A percentile compares a stretch with the other conserved stretches of the same genome.
phyloP scores from a whole-genome alignment of 1,140 invertebrate species.

The Drosophila kohkoa region DNA sequence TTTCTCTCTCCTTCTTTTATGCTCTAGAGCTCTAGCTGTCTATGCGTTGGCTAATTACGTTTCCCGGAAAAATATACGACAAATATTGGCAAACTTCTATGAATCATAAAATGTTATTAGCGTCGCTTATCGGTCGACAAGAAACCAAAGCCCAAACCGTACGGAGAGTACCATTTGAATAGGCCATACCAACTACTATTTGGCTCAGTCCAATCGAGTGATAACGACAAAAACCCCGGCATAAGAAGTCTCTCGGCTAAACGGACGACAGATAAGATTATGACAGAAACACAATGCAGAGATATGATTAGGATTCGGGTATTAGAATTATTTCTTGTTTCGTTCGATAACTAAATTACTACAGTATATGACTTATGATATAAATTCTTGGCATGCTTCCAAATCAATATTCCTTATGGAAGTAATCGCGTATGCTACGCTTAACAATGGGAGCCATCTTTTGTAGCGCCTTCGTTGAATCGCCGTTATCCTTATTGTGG shows the following conservation, averaged over 20 bases:
- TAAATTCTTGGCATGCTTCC: conserved; percentile 50
- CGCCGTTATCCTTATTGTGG: conserved; percentile 64
- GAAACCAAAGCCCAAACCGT: conserved; percentile 5
- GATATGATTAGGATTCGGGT: conserved; percentile 3
- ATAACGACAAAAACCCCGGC: conserved; percentile 54
- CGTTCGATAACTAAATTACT: conserved; percentile 31
- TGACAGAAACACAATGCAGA: not conserved
- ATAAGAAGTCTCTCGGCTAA: conserved; percentile 8
- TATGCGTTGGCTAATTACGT: conserved; percentile 11
- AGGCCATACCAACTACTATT: conserved; percentile 52
- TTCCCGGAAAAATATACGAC: conserved; percentile 13
- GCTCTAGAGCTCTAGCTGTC: not conserved
- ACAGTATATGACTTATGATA: conserved; percentile 53
- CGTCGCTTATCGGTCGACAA: conserved; percentile 17
- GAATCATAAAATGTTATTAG: conserved; percentile 27
- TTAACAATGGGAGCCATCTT: conserved; percentile 61
- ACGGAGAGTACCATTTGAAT: conserved; percentile 24
- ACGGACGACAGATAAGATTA: conserved; percentile 47
- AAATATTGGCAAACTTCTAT: conserved; percentile 14
- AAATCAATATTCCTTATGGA: conserved; percentile 60
- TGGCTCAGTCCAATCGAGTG: conserved; percentile 42
- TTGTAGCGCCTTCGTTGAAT: conserved; percentile 40
- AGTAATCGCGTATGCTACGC: conserved; percentile 68
- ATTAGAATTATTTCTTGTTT: conserved; percentile 23
- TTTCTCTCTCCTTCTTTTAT: not conserved